A percentile compares a stretch with the other conserved stretches of the same genome.
Conservation (phyloP, 2,797 vertebrate genomes). For the Pangasius larnaudii region DNA sequence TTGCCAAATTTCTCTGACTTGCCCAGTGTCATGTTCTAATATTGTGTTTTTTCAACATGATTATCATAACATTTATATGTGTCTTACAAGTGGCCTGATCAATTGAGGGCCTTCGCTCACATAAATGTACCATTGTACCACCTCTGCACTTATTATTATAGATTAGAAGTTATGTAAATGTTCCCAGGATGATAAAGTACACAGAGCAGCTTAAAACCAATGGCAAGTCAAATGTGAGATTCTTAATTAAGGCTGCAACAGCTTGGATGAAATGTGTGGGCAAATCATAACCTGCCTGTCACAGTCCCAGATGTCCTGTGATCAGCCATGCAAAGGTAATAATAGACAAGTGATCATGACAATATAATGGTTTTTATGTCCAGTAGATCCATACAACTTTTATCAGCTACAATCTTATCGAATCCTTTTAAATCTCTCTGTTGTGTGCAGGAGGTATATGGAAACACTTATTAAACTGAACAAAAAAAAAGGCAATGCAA, state of each 20-base stretch:
- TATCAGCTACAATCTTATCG: too few species aligned
- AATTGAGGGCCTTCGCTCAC: not conserved
- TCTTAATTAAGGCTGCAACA: not conserved
- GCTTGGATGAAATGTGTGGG: not conserved
- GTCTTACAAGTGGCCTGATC: too few species aligned
- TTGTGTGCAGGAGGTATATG: conserved; percentile 62
- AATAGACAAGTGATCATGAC: not conserved
- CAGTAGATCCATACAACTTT: not conserved
- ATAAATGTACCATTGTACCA: not conserved
- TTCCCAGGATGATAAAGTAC: not conserved
- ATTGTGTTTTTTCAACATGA: not conserved
- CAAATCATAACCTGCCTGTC: not conserved
- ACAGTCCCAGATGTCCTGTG: conserved; percentile 70
- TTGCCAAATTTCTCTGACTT: not conserved
- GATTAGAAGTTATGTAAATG: not conserved
- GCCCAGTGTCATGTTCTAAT: not conserved
- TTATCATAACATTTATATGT: not conserved
- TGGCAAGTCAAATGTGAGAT: not conserved
- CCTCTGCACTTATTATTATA: not conserved
- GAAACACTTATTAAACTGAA: not conserved
- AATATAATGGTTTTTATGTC: not conserved
- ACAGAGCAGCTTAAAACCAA: not conserved
- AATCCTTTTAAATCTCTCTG: not conserved
- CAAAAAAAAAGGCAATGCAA: not conserved
- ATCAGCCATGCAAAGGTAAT: conserved; percentile 70